Evolutionary conservation across 2,888 invertebrate genomes (phyloP).

Genomic region (Cataglyphis rosenhaueri): DNA sequence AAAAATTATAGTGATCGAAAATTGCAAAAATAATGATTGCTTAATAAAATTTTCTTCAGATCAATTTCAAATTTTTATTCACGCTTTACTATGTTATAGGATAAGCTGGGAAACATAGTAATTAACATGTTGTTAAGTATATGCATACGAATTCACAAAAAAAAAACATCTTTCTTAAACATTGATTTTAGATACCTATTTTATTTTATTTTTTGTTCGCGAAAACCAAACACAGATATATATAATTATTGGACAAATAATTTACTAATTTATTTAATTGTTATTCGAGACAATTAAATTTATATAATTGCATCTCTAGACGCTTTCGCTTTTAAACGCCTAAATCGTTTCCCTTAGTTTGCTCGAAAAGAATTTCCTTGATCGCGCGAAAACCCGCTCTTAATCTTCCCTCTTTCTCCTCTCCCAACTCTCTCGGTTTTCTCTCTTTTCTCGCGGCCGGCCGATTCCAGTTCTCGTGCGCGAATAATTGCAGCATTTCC

Average conservation of each 20-base stretch:
- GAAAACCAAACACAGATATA: not conserved
- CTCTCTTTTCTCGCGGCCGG: conserved; percentile 31
- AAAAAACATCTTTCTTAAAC: too few species aligned
- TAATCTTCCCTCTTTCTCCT: conserved; percentile 23
- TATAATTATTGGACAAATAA: not conserved
- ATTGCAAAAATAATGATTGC: too few species aligned
- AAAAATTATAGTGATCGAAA: too few species aligned
- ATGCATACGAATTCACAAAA: too few species aligned
- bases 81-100: too few species aligned
- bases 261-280: not conserved
- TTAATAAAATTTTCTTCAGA: too few species aligned
- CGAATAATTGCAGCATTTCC: conserved; percentile 53
- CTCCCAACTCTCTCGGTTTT: not conserved
- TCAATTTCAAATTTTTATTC: too few species aligned
- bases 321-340: not conserved
- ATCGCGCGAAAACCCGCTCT: conserved; percentile 4
- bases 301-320: not conserved
- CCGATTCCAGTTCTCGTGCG: conserved; percentile 47
- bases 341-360: not conserved
- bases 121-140: too few species aligned
- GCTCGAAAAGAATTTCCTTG: conserved; percentile 16
- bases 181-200: not conserved
- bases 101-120: too few species aligned
- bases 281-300: not conserved
- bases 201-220: not conserved